These are phyloP conservation scores for Hassar affinis DNA, from an alignment of 2,113 vertebrate genomes.

Conservation along the genomic window DNA sequence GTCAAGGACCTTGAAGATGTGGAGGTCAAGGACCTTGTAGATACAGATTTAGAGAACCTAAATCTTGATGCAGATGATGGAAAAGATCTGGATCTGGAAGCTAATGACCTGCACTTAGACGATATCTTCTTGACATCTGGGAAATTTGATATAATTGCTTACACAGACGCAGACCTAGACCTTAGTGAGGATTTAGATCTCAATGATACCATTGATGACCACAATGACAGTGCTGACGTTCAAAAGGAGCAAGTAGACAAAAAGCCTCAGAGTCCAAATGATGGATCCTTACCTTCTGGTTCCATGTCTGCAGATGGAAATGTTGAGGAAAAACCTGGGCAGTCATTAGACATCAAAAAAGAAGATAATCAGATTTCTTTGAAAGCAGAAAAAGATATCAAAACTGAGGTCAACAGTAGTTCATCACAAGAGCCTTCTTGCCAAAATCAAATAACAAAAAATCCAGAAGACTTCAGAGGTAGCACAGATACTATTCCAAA, in stretches of 20 bases:
- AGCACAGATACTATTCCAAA: conserved; percentile 59
- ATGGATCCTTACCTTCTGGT: conserved; percentile 55
- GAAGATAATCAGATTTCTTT: conserved; percentile 66
- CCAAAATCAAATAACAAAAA: conserved; percentile 60
- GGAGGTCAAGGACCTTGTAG: conserved; percentile 95
- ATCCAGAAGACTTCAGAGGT: conserved; percentile 62
- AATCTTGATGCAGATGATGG: conserved; percentile 92
- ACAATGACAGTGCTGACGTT: conserved; percentile 62
- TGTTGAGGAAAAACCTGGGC: conserved; percentile 69
- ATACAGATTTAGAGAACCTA: conserved; percentile 89
- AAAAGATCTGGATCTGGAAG: conserved; percentile 93
- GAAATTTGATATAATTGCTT: conserved; percentile 96
- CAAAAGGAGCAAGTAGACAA: conserved; percentile 63
- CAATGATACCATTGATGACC: conserved; percentile 87
- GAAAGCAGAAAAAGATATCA: conserved; percentile 65
- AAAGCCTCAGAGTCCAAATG: conserved; percentile 57
- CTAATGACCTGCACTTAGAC: conserved; percentile 91
- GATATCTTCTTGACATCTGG: conserved; percentile 87
- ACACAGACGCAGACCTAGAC: conserved; percentile 92
- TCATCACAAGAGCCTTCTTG: conserved; percentile 47
- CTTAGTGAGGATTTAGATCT: conserved; percentile 95
- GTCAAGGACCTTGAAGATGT: conserved; percentile 96
- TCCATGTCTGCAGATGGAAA: conserved; percentile 69
- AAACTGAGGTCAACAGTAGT: conserved; percentile 70
- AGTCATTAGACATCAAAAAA: conserved; percentile 62